Percentiles rank a stretch among this genome's conserved stretches.
Evolutionary conservation across 2,113 vertebrate genomes (phyloP).

Genomic region (Hippocampus abdominalis): DNA sequence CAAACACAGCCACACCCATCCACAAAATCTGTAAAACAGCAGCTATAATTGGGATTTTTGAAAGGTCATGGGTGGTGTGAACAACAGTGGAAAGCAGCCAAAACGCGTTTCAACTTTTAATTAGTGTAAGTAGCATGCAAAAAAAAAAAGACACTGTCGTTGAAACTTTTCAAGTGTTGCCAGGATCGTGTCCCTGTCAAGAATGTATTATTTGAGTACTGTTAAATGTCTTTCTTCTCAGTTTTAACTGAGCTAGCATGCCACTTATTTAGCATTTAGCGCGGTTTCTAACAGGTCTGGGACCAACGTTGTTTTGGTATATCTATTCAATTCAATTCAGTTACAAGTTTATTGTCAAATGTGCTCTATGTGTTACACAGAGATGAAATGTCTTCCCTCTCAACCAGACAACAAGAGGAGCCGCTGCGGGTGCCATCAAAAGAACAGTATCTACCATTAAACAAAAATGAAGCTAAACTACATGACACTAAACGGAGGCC

Average conservation of each 20-base stretch:
- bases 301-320: too few species aligned
- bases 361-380: too few species aligned
- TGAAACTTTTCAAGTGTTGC: neutral
- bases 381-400: too few species aligned
- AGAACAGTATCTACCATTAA: too few species aligned
- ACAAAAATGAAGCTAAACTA: too few species aligned
- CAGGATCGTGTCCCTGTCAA: neutral
- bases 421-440: too few species aligned
- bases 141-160: neutral
- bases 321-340: too few species aligned
- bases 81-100: neutral
- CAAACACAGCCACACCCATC: slow-evolving; percentile 57
- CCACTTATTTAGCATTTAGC: neutral
- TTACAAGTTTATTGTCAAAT: too few species aligned
- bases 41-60: slow-evolving; percentile 29
- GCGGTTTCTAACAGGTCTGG: too few species aligned
- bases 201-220: neutral
- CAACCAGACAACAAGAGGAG: too few species aligned
- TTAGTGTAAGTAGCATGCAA: neutral
- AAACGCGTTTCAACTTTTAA: neutral
- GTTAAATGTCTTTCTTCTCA: neutral
- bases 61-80: slow-evolving; percentile 9
- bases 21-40: slow-evolving; percentile 16
- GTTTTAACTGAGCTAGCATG: neutral
- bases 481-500: too few species aligned